phyloP scores from a whole-genome alignment of 1,140 invertebrate genomes.

The Drosophila aff. region DNA sequence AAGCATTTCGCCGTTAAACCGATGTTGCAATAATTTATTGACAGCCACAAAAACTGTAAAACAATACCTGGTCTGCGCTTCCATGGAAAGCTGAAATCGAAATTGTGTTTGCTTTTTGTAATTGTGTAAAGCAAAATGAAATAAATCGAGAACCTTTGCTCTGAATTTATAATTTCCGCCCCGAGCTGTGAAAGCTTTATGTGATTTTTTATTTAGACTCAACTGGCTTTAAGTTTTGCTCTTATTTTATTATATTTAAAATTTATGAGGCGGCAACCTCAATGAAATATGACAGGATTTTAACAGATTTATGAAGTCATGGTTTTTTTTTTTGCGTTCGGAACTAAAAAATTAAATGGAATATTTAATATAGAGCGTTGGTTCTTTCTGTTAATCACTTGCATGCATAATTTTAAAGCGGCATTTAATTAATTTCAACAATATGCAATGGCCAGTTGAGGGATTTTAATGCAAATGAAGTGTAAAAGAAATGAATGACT shows the following conservation, averaged over 20 bases:
- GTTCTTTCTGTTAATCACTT: slow-evolving; percentile 29
- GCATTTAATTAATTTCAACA: slow-evolving; percentile 60
- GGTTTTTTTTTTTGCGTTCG: neutral
- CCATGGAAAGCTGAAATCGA: slow-evolving; percentile 45
- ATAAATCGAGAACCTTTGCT: slow-evolving; percentile 28
- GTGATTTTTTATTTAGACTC: slow-evolving; percentile 28
- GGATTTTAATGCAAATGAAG: slow-evolving; percentile 1
- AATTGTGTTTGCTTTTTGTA: slow-evolving; percentile 47
- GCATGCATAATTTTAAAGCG: slow-evolving; percentile 40
- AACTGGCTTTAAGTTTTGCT: slow-evolving; percentile 8
- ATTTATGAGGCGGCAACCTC: slow-evolving; percentile 65
- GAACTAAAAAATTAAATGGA: slow-evolving; percentile 3
- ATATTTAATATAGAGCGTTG: slow-evolving; percentile 29
- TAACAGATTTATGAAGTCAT: slow-evolving; percentile 50
- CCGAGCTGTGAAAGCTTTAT: slow-evolving; percentile 54
- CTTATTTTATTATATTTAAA: slow-evolving; percentile 26
- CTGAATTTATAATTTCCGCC: slow-evolving; percentile 77
- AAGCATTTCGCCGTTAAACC: slow-evolving; percentile 20
- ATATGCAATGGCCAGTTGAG: slow-evolving; percentile 14
- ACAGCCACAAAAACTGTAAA: slow-evolving; percentile 45
- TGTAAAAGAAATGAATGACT: neutral
- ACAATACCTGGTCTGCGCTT: slow-evolving; percentile 42
- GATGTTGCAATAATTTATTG: slow-evolving; percentile 62
- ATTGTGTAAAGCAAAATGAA: slow-evolving; percentile 52
- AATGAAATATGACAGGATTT: slow-evolving; percentile 69